Evolutionary conservation across 2,113 vertebrate species (phyloP).

Genomic region (Psammodynastes pulverulentus): DNA sequence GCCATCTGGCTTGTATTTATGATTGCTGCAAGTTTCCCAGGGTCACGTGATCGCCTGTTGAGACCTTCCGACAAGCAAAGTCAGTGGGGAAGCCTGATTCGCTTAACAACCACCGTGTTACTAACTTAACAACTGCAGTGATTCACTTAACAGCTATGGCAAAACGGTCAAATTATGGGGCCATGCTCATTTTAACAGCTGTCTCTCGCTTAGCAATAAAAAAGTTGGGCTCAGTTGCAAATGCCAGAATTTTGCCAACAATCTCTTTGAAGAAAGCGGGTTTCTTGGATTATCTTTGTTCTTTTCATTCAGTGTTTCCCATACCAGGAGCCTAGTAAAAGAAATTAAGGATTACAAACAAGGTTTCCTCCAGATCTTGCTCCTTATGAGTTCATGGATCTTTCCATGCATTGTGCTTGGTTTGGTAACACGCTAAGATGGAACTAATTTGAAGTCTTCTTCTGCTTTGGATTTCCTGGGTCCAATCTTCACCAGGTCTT

Average conservation of each 20-base stretch:
- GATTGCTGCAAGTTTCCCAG: too few relatives aligned
- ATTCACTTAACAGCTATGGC: too few relatives aligned
- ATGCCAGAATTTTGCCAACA: not conserved
- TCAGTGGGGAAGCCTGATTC: too few relatives aligned
- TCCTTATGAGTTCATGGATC: not conserved
- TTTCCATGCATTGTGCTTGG: not conserved
- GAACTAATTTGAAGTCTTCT: not conserved
- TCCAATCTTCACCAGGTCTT: not conserved
- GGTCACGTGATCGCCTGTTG: too few relatives aligned
- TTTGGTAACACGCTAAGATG: not conserved
- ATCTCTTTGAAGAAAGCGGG: not conserved
- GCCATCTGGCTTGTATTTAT: too few relatives aligned
- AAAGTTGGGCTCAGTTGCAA: not conserved
- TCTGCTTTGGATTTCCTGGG: not conserved
- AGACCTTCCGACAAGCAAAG: too few relatives aligned
- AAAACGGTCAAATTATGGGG: too few relatives aligned
- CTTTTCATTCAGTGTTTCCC: not conserved
- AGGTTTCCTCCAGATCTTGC: not conserved
- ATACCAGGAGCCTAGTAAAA: not conserved
- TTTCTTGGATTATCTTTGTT: not conserved
- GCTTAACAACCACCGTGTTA: too few relatives aligned
- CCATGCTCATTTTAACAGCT: too few relatives aligned
- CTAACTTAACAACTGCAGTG: too few relatives aligned
- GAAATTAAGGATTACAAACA: not conserved
- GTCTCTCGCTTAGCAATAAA: too few relatives aligned